A percentile compares a stretch with the other conserved stretches of the same genome.
These are phyloP conservation scores for Lysandra bellargus DNA, from an alignment of 2,888 invertebrate species.

Conservation along the genomic window DNA sequence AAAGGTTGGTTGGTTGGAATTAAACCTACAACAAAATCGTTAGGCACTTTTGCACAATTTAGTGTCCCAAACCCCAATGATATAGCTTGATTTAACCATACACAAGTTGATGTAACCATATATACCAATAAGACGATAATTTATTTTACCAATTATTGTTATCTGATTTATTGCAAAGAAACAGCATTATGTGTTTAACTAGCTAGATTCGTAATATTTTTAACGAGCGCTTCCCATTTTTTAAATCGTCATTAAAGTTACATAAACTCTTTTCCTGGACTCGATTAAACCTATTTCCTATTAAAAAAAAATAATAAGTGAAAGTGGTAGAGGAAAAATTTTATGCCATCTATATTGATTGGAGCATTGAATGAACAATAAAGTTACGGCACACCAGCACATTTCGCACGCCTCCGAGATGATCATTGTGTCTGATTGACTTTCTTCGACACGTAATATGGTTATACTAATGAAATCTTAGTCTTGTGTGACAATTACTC, in stretches of 20 bases:
- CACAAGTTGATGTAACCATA: no score
- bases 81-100: no score
- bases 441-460: slow-evolving; percentile 30
- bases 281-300: slow-evolving; percentile 2
- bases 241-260: slow-evolving; percentile 1
- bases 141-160: background rate
- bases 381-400: slow-evolving; percentile 13
- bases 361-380: slow-evolving; percentile 18
- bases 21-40: no score
- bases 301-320: slow-evolving; percentile 16
- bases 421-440: slow-evolving; percentile 19
- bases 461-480: slow-evolving; percentile 22
- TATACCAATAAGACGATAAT: background rate
- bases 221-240: slow-evolving; percentile 12
- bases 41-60: no score
- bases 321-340: slow-evolving; percentile 12
- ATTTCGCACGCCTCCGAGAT: slow-evolving; percentile 11
- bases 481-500: slow-evolving; percentile 23
- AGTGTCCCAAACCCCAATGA: no score
- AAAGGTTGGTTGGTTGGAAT: background rate
- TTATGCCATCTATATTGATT: slow-evolving; percentile 18
- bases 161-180: background rate
- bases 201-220: background rate
- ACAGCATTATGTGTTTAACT: background rate
- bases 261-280: background rate